A percentile compares a stretch with the other conserved stretches of the same genome.
These are phyloP conservation scores for Xiphophorus couchianus DNA, from an alignment of 2,113 vertebrate species.

Conservation along the genomic window DNA sequence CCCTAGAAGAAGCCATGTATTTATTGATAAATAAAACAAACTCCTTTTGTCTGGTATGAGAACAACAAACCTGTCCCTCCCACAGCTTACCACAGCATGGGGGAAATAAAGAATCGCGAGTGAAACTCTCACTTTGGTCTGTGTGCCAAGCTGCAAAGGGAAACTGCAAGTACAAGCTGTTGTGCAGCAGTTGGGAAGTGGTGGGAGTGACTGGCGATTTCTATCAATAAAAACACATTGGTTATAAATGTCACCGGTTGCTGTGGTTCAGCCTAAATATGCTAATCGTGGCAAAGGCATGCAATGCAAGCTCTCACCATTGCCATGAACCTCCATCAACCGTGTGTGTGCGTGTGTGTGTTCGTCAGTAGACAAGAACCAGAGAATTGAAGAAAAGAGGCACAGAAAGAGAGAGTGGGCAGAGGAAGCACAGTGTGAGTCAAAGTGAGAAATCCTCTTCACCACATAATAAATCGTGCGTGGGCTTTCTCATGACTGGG, in stretches of 20 bases:
- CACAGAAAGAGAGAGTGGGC: slow-evolving; percentile 68
- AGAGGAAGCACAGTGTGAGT: slow-evolving; percentile 76
- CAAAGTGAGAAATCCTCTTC: slow-evolving; percentile 79
- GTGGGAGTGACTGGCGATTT: slow-evolving; percentile 58
- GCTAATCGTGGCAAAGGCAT: slow-evolving; percentile 24
- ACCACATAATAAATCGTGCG: slow-evolving; percentile 68
- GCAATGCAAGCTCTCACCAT: slow-evolving; percentile 8
- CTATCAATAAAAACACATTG: slow-evolving; percentile 53
- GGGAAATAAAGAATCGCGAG: slow-evolving; percentile 28
- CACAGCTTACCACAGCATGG: not conserved
- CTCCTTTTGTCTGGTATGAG: not conserved
- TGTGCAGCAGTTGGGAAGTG: slow-evolving; percentile 58
- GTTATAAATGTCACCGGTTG: slow-evolving; percentile 67
- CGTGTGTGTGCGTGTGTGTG: not conserved
- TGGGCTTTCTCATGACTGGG: slow-evolving; percentile 72
- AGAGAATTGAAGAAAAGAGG: not conserved
- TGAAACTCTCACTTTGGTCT: slow-evolving; percentile 21
- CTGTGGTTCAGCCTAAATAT: slow-evolving; percentile 39
- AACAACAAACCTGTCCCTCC: not conserved
- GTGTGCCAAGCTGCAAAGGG: slow-evolving; percentile 36
- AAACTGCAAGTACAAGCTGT: slow-evolving; percentile 47
- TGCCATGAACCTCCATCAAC: slow-evolving; percentile 25
- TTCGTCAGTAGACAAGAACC: slow-evolving; percentile 11
- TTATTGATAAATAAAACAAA: not conserved
- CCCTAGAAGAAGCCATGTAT: not conserved